Base-by-base conservation (phyloP, 2,888 invertebrate genomes). In the Congeria kusceri region DNA sequence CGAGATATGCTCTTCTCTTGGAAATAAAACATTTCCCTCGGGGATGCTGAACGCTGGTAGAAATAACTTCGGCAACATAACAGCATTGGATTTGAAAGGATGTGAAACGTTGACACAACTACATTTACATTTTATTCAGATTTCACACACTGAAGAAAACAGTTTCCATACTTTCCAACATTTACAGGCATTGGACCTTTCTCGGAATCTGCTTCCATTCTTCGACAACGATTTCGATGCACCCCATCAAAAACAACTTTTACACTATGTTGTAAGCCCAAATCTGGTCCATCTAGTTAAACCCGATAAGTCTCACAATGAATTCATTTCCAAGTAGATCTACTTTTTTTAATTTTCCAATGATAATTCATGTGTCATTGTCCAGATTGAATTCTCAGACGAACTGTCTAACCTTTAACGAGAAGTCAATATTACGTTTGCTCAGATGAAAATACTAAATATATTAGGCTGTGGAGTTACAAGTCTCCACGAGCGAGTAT, bases 371-470 rank as follows among this genome's bases (percentile, higher is more conserved):
- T 23, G 9, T 70, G 20, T 23, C 27, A 11, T 15, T 70, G 9
- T 63, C 70, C 18, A 62, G 70, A 20, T 62, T 25, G 4, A 20
- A 20, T 49, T 20, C 5, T 4, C 2, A 32, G n/a, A 62, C 62
- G 11, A 7, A 70, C 11, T 70, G 70, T n/a, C n/a, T 44, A 25
- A 25, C 15, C 61, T 70, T 5, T 3, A n/a, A 1, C 15, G 25
- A 25, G 20, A 62, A 18, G 25, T 56, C 23, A 70, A 70, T 28
- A 25, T 9, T 29, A 70, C 70, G n/a, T 63, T 70, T 25, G 7
- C 23, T 27, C 15, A 53, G 18, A 18, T 70, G 11, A 62, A 27
- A 70, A 1, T 7, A 27, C 28, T 70, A 3, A 56, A 63, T 63
- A 25, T 70, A 3, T 25, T 25, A 15, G 53, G 23, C 4, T 70